Evolutionary conservation across 2,888 invertebrate genomes (phyloP).

Genomic region (Drosophila flavopinicola): DNA sequence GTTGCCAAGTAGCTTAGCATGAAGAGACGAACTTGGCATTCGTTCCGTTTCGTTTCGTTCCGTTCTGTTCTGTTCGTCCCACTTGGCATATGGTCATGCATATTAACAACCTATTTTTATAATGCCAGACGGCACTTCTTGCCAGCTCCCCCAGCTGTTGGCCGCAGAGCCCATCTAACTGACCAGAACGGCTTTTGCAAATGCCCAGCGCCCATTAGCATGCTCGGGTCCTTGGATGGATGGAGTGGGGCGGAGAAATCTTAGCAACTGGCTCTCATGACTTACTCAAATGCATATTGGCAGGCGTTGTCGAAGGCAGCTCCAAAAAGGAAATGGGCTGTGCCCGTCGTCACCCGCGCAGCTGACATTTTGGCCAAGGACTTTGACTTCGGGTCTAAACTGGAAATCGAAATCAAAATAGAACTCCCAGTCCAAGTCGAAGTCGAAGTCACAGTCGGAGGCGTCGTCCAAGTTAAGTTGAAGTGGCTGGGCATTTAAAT

Average conservation of each 20-base stretch:
- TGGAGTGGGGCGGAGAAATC: constrained; percentile 29
- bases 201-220: constrained; percentile 53
- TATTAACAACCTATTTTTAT: constrained; percentile 82
- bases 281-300: constrained; percentile 71
- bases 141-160: neutral
- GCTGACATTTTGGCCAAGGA: constrained; percentile 43
- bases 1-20: constrained; percentile 56
- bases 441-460: constrained; percentile 9
- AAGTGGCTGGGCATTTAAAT: constrained; percentile 75
- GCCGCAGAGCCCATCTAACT: constrained; percentile 48
- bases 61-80: constrained; percentile 31
- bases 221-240: constrained; percentile 18
- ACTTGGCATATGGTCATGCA: constrained; percentile 81
- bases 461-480: constrained; percentile 35
- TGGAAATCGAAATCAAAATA: constrained; percentile 10
- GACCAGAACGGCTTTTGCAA: constrained; percentile 62
- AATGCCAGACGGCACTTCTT: constrained; percentile 42
- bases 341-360: constrained; percentile 47
- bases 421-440: constrained; percentile 13
- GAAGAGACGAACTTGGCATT: constrained; percentile 49
- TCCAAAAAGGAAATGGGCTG: constrained; percentile 60
- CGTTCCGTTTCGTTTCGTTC: constrained; percentile 32
- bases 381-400: constrained; percentile 33
- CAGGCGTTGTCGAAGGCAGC: constrained; percentile 57
- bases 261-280: constrained; percentile 57